Evolutionary conservation across 2,888 invertebrate species (phyloP).

Genomic region (Apomyelois bistriatella): DNA sequence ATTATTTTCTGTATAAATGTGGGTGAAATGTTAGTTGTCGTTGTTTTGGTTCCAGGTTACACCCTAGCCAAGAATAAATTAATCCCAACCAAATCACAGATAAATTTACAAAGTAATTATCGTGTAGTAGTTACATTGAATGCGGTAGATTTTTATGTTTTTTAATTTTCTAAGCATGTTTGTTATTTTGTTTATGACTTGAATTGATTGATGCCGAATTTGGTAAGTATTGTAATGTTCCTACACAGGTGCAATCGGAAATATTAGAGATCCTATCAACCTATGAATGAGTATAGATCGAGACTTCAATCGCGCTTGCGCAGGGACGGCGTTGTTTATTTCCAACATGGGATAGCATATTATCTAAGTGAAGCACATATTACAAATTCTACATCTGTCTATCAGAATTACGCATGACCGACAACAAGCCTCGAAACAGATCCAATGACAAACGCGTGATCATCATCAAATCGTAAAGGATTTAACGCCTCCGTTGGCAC

Average conservation of each 20-base stretch:
- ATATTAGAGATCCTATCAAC: neutral
- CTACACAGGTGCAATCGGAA: neutral
- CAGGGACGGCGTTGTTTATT: neutral
- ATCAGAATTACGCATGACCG: slow-evolving; percentile 45
- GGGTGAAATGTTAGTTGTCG: slow-evolving; percentile 74
- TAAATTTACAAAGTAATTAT: slow-evolving; percentile 70
- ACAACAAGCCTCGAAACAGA: slow-evolving; percentile 43
- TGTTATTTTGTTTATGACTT: slow-evolving; percentile 42
- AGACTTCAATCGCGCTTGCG: neutral
- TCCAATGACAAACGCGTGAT: slow-evolving; percentile 72
- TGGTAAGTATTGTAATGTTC: slow-evolving; percentile 29
- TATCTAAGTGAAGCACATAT: neutral
- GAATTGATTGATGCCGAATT: slow-evolving; percentile 17
- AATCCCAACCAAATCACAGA: slow-evolving; percentile 60
- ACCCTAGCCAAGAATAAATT: slow-evolving; percentile 56
- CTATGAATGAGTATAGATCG: neutral
- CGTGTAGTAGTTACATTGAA: slow-evolving; percentile 52
- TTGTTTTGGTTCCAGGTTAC: slow-evolving; percentile 78
- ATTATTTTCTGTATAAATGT: slow-evolving; percentile 62
- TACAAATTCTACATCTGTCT: slow-evolving; percentile 26
- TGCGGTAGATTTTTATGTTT: slow-evolving; percentile 61
- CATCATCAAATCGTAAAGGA: slow-evolving; percentile 78
- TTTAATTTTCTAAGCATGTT: slow-evolving; percentile 66
- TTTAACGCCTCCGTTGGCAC: slow-evolving; percentile 80
- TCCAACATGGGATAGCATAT: slow-evolving; percentile 10